Conservation (phyloP, 1,140 invertebrate genomes). For the Trinorchestia longiramus region DNA sequence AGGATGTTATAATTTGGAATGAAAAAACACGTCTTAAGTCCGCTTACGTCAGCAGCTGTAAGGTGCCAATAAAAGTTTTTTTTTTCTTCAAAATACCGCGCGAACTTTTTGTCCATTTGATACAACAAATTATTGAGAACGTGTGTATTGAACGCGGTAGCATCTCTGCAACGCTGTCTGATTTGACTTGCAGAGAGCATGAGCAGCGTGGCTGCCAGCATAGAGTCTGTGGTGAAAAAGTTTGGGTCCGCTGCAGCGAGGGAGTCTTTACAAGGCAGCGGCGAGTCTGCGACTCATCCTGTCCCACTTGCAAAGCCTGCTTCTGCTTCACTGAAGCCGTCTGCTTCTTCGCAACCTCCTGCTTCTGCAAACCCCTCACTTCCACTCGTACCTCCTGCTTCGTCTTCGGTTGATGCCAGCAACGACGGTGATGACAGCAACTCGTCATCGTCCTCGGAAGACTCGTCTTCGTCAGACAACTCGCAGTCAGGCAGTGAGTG, state of each 20-base stretch:
- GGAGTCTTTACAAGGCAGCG: neutral
- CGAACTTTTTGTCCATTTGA: no score
- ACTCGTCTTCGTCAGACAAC: constrained; percentile 18
- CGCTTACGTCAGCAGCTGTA: no score
- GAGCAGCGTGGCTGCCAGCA: constrained; percentile 43
- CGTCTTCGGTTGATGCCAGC: neutral
- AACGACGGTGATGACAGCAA: constrained; percentile 12
- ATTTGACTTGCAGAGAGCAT: neutral
- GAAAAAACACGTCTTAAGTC: no score
- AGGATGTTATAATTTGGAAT: no score
- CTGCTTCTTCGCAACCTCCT: neutral
- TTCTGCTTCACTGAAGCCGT: neutral
- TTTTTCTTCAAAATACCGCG: no score
- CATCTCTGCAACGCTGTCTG: no score
- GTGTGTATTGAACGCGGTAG: no score
- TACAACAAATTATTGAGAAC: no score
- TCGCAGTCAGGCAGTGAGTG: neutral
- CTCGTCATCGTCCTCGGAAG: neutral
- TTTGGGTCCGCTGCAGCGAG: neutral
- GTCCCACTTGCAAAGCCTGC: neutral
- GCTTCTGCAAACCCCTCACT: neutral
- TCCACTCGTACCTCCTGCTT: neutral
- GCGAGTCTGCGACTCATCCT: neutral
- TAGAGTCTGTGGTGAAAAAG: constrained; percentile 48
- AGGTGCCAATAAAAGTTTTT: no score